Conservation (phyloP, 2,888 invertebrate species). For the Danaus chrysippus region DNA sequence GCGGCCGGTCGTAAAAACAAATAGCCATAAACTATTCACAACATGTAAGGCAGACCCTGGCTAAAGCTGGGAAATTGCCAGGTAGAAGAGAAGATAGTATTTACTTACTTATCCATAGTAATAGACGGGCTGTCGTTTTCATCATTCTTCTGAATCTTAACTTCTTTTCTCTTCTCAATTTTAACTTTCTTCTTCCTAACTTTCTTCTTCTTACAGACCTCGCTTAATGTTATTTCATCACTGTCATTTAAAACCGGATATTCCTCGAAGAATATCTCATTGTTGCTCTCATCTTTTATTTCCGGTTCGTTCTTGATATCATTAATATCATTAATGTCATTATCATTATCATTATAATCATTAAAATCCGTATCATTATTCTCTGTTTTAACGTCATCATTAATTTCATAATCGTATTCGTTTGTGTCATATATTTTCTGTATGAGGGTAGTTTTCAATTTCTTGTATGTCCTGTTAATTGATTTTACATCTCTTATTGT, state of each 20-base stretch:
- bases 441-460: constrained; percentile 40
- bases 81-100: too few relatives aligned
- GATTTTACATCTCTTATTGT: constrained; percentile 52
- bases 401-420: constrained; percentile 12
- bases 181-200: constrained; percentile 38
- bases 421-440: constrained; percentile 21
- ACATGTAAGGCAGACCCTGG: too few relatives aligned
- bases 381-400: constrained; percentile 21
- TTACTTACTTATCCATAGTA: constrained; percentile 52
- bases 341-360: constrained; percentile 13
- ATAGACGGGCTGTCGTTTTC: constrained; percentile 41
- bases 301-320: constrained; percentile 36
- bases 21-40: too few relatives aligned
- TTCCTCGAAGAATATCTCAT: constrained; percentile 56
- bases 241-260: constrained; percentile 48
- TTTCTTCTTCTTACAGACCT: constrained; percentile 43
- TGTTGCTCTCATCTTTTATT: constrained; percentile 47
- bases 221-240: constrained; percentile 52
- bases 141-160: constrained; percentile 33
- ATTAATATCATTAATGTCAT: constrained; percentile 10
- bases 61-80: too few relatives aligned
- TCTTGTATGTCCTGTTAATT: constrained; percentile 42
- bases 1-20: too few relatives aligned
- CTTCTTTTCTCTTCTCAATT: constrained; percentile 37
- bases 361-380: constrained; percentile 16